phyloP scores from a whole-genome alignment of 2,113 vertebrate genomes.

The Cygnus atratus region DNA sequence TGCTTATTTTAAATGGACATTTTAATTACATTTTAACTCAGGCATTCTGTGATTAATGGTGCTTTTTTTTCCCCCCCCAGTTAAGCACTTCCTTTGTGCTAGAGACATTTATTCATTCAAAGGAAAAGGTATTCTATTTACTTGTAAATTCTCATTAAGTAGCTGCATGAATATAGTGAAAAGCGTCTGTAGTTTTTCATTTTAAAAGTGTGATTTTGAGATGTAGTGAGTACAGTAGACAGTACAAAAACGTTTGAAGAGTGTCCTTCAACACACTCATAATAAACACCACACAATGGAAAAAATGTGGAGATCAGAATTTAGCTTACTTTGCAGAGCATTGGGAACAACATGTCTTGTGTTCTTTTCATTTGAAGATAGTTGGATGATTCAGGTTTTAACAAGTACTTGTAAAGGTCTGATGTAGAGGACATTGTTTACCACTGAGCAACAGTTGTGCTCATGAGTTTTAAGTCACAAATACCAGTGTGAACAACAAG shows the following conservation, averaged over 20 bases:
- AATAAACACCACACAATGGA: background rate
- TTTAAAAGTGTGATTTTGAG: background rate
- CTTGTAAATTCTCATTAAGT: conserved; percentile 33
- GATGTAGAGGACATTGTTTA: background rate
- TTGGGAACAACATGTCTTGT: background rate
- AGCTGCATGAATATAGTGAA: conserved; percentile 32
- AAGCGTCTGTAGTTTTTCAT: background rate
- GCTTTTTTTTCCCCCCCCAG: conserved; percentile 75
- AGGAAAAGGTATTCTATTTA: conserved; percentile 91
- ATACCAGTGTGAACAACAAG: background rate
- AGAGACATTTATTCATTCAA: conserved; percentile 99
- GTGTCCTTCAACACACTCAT: background rate
- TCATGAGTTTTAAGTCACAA: background rate
- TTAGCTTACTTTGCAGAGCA: background rate
- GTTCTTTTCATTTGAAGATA: background rate
- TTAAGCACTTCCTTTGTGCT: conserved; percentile 98
- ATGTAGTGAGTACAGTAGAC: background rate
- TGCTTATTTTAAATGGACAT: background rate
- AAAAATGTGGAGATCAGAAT: background rate
- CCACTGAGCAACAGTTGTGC: background rate
- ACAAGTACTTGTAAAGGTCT: background rate
- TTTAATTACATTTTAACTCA: background rate
- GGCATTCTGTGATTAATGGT: conserved; percentile 49
- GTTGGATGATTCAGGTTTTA: background rate
- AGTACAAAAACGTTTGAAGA: background rate